Evolutionary conservation across 2,797 vertebrate species (phyloP).

Genomic region (Paguma larvata): DNA sequence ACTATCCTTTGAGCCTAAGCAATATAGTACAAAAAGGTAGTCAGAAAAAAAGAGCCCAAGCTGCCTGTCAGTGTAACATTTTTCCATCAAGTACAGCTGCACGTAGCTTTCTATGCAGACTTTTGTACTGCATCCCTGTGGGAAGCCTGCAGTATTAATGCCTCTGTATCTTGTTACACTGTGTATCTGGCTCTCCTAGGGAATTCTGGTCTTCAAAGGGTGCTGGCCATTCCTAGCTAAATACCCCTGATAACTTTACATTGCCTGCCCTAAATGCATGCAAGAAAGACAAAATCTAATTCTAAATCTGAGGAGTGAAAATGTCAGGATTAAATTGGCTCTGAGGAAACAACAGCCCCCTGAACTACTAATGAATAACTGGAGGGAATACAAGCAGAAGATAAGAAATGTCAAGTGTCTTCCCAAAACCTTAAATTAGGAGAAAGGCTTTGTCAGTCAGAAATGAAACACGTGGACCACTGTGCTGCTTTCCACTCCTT

Average conservation of each 20-base stretch:
- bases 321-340: slow-evolving; percentile 58
- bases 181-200: background rate
- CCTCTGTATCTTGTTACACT: background rate
- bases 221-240: slow-evolving; percentile 59
- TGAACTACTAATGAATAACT: slow-evolving; percentile 41
- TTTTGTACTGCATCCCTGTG: background rate
- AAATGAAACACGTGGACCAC: background rate
- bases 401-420: background rate
- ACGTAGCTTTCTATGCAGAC: background rate
- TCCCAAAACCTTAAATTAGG: background rate
- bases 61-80: background rate
- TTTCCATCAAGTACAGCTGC: background rate
- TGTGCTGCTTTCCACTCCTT: slow-evolving; percentile 35
- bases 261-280: background rate
- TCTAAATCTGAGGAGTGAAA: slow-evolving; percentile 55
- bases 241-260: slow-evolving; percentile 49
- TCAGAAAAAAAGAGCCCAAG: background rate
- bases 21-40: slow-evolving; percentile 1
- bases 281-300: slow-evolving; percentile 57
- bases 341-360: slow-evolving; percentile 44
- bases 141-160: background rate
- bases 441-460: slow-evolving; percentile 45
- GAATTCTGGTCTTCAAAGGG: slow-evolving; percentile 58
- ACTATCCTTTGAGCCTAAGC: slow-evolving; percentile 33
- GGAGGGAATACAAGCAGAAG: slow-evolving; percentile 45